Evolutionary conservation across 2,888 invertebrate species (phyloP).

Genomic region (Brenthis hecate): DNA sequence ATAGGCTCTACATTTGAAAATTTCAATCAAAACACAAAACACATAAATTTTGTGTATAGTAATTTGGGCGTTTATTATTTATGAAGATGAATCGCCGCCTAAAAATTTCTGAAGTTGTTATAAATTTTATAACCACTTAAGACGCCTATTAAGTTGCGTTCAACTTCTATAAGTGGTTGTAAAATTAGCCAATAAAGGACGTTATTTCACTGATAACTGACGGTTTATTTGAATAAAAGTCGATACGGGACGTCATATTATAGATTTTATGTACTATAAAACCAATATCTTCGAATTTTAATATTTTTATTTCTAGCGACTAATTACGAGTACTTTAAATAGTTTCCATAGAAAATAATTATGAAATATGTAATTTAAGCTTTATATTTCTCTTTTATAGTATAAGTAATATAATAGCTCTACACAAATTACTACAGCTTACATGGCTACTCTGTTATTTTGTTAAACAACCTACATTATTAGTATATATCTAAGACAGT

Average conservation of each 20-base stretch:
- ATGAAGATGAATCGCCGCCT: conserved; percentile 33
- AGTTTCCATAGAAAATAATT: conserved; percentile 3
- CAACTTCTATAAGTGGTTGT: conserved; percentile 43
- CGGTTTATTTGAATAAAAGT: conserved; percentile 35
- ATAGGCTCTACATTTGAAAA: conserved; percentile 10
- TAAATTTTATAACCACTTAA: conserved; percentile 40
- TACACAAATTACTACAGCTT: not conserved
- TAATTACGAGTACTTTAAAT: conserved; percentile 3
- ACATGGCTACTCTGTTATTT: too few relatives aligned
- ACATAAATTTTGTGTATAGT: conserved; percentile 25
- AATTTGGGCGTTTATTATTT: conserved; percentile 35
- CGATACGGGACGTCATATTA: conserved; percentile 33
- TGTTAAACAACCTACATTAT: too few relatives aligned
- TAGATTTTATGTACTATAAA: conserved; percentile 28
- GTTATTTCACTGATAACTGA: conserved; percentile 39
- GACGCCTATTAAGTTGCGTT: conserved; percentile 38
- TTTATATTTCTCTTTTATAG: conserved; percentile 3
- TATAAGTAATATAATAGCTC: conserved; percentile 4
- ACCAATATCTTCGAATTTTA: conserved; percentile 11
- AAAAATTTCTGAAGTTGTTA: conserved; percentile 41
- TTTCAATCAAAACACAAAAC: conserved; percentile 19
- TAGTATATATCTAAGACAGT: too few relatives aligned
- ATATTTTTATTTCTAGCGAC: conserved; percentile 1
- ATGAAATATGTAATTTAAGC: not conserved
- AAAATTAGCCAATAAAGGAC: conserved; percentile 48